Conservation (phyloP, 2,113 vertebrate genomes). For the Sander lucioperca region DNA sequence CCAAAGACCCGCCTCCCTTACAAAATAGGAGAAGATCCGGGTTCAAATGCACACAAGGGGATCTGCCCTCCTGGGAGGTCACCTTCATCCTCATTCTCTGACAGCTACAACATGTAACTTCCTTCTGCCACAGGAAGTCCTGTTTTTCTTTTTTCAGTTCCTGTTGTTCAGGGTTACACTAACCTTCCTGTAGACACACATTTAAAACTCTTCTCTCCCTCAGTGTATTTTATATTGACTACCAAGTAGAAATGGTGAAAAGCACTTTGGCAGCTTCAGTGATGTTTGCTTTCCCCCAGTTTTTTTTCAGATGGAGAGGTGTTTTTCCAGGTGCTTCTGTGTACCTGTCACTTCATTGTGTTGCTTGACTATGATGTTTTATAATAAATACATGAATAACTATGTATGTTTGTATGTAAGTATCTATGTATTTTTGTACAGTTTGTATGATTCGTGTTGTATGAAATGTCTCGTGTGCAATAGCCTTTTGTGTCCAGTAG, state of each 20-base stretch:
- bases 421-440: slow-evolving; percentile 81
- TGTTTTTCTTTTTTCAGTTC: slow-evolving; percentile 76
- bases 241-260: slow-evolving; percentile 78
- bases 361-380: slow-evolving; percentile 68
- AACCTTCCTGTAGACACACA: slow-evolving; percentile 58
- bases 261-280: slow-evolving; percentile 87
- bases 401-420: slow-evolving; percentile 79
- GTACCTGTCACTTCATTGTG: slow-evolving; percentile 69
- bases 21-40: slow-evolving; percentile 52
- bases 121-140: slow-evolving; percentile 79
- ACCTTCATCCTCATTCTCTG: slow-evolving; percentile 58
- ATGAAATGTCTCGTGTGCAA: slow-evolving; percentile 87
- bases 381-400: slow-evolving; percentile 72
- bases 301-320: slow-evolving; percentile 61
- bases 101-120: slow-evolving; percentile 68
- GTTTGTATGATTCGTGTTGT: slow-evolving; percentile 79
- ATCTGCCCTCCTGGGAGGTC: slow-evolving; percentile 52
- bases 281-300: slow-evolving; percentile 63
- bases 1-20: slow-evolving; percentile 27
- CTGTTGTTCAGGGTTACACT: slow-evolving; percentile 79
- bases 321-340: slow-evolving; percentile 41
- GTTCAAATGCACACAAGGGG: slow-evolving; percentile 51
- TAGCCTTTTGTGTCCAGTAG: slow-evolving; percentile 86
- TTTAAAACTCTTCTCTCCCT: slow-evolving; percentile 38
- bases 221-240: slow-evolving; percentile 53